Base-by-base conservation (phyloP, 2,888 invertebrate species). In the Tortrix viridana region DNA sequence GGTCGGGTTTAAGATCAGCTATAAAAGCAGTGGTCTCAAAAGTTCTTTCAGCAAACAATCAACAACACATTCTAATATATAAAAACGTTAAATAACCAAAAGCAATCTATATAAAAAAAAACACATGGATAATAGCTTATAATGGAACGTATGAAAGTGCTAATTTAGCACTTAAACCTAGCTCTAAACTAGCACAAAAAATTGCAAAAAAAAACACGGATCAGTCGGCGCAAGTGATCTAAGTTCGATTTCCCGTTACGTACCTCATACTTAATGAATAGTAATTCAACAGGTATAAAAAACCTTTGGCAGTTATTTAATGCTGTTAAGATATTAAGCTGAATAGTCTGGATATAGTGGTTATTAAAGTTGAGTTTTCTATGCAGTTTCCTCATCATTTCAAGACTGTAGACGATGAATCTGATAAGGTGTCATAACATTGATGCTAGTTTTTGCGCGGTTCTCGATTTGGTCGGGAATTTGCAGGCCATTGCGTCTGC, bases 201-300 rank as follows among this genome's bases (percentile, higher is more conserved):
- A 41, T 22, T 20, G 26, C 32, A 6, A 20, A 41, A 48, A 60
- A 37, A 52, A 38, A 22, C n/a, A 48, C 46, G 54, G 68, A 59
- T 65, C 26, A 9, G 65, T 62, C 65, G 63, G 60, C 69, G 56
- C 60, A 63, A 71, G 71, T 68, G 68, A 66, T 68, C 67, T 67
- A 60, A 54, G 43, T 61, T 67, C 67, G 62, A 68, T 65, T 55
- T 26, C 60, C 71, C 72, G 71, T 71, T 74, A 72, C 57, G 65
- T n/a, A 66, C 61, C 69, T 68, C 67, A 69, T 70, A 65, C 68
- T 68, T 70, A 67, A 72, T 72, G 68, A 68, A 71, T 68, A 66
- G 52, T 9, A 0, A 7, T 26, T 26, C 26, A 54, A 62, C 52
- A 60, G 58, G 62, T 61, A 59, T 56, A 65, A 66, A 66, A 65